phyloP scores from a whole-genome alignment of 2,113 vertebrate genomes.

The Empidonax alnorum region DNA sequence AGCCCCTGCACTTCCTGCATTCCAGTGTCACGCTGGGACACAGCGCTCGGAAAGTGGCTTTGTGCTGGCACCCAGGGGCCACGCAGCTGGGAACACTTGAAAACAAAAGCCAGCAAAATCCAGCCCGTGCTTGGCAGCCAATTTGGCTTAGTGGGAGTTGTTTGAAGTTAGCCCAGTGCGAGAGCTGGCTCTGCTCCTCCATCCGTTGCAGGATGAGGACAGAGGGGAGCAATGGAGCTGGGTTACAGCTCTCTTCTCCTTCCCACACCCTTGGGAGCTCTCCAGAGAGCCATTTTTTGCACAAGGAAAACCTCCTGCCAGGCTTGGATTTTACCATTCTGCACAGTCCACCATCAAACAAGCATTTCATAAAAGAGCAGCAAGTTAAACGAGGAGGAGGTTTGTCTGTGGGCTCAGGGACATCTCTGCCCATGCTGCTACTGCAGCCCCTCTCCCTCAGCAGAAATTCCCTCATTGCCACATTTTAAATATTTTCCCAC shows the following conservation, averaged over 20 bases:
- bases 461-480: background rate
- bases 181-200: background rate
- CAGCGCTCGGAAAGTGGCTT: background rate
- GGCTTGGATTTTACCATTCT: background rate
- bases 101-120: conserved; percentile 15
- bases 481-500: background rate
- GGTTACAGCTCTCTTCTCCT: background rate
- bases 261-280: background rate
- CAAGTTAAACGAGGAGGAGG: background rate
- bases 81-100: conserved; percentile 3
- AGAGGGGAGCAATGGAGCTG: background rate
- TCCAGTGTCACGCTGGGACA: background rate
- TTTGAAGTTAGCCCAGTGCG: background rate
- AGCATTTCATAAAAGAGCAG: background rate
- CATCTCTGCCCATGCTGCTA: accelerated
- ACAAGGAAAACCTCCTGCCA: background rate
- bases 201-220: accelerated
- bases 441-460: background rate
- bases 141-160: background rate
- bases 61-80: conserved; percentile 5
- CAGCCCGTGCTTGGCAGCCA: background rate
- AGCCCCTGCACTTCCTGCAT: accelerated
- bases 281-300: accelerated
- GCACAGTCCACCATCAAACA: background rate
- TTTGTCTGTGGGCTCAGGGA: accelerated